Percentiles rank a stretch among this genome's conserved stretches.
These are phyloP conservation scores for Leptonema lineaticorne DNA, from an alignment of 1,140 invertebrate species.

Conservation along the genomic window DNA sequence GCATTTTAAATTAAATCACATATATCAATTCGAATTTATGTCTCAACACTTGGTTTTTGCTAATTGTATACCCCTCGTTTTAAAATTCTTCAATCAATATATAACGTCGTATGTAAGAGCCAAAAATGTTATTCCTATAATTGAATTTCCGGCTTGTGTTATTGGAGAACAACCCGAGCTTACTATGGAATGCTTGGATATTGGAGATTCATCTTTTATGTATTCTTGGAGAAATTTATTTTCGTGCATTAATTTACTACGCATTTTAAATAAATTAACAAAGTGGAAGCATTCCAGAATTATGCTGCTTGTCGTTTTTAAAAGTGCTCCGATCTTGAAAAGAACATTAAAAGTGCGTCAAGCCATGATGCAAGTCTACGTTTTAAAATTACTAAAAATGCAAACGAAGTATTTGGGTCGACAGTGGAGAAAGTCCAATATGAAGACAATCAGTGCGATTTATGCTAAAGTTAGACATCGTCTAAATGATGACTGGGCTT, in stretches of 20 bases:
- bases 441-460: conserved; percentile 99
- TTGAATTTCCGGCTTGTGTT: conserved; percentile 95
- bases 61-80: conserved; percentile 96
- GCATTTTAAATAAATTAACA: conserved; percentile 97
- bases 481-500: conserved; percentile 99
- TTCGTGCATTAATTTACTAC: conserved; percentile 94
- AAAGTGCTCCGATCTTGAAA: conserved; percentile 98
- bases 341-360: conserved; percentile 93
- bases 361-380: conserved; percentile 98
- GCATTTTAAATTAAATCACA: conserved; percentile 98
- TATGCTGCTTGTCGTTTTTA: conserved; percentile 99
- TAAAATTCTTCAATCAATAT: conserved; percentile 99
- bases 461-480: conserved; percentile 95
- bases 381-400: conserved; percentile 98
- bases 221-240: conserved; percentile 99
- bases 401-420: conserved; percentile 98
- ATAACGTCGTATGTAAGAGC: conserved; percentile 93
- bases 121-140: conserved; percentile 91
- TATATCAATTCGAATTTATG: conserved; percentile 99
- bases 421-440: conserved; percentile 99
- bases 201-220: conserved; percentile 76
- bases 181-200: conserved; percentile 89
- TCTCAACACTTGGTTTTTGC: conserved; percentile 98
- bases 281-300: conserved; percentile 99
- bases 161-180: conserved; percentile 95